Evolutionary conservation across 2,888 invertebrate species (phyloP).

Genomic region (Epinotia bilunana): DNA sequence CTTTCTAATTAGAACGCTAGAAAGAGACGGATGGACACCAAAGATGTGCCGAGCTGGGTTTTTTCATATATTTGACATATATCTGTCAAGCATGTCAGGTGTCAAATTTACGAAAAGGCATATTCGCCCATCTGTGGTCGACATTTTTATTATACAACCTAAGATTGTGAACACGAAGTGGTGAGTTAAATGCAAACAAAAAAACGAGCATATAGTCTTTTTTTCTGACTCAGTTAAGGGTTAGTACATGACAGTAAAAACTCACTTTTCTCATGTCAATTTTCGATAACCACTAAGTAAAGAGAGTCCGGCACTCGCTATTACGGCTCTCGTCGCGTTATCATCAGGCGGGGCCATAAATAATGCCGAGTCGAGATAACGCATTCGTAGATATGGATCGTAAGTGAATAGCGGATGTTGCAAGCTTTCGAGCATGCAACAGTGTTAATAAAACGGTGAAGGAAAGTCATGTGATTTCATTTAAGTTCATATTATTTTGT

Average conservation of each 20-base stretch:
- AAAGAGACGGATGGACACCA: too few species aligned
- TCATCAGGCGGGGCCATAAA: constrained; percentile 65
- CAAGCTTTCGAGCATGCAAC: constrained; percentile 27
- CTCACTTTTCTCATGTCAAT: not conserved
- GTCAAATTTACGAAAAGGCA: too few species aligned
- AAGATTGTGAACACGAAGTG: too few species aligned
- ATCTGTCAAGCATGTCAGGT: too few species aligned
- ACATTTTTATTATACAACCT: too few species aligned
- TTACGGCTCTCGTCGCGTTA: constrained; percentile 62
- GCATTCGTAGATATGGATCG: constrained; percentile 52
- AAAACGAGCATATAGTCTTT: too few species aligned
- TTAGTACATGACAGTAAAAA: not conserved
- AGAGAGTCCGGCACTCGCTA: constrained; percentile 38
- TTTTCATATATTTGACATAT: too few species aligned
- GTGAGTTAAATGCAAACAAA: too few species aligned
- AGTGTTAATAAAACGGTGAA: constrained; percentile 3
- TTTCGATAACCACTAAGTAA: constrained; percentile 10
- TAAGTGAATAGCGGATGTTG: constrained; percentile 28
- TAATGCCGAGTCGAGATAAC: constrained; percentile 69
- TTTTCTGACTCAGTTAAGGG: not conserved
- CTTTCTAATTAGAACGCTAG: too few species aligned
- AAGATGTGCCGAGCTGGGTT: too few species aligned
- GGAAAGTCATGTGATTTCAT: not conserved
- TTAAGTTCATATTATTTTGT: not conserved
- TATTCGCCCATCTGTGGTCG: too few species aligned